phyloP scores from a whole-genome alignment of 2,113 vertebrate species.

The Dasypus novemcinctus region DNA sequence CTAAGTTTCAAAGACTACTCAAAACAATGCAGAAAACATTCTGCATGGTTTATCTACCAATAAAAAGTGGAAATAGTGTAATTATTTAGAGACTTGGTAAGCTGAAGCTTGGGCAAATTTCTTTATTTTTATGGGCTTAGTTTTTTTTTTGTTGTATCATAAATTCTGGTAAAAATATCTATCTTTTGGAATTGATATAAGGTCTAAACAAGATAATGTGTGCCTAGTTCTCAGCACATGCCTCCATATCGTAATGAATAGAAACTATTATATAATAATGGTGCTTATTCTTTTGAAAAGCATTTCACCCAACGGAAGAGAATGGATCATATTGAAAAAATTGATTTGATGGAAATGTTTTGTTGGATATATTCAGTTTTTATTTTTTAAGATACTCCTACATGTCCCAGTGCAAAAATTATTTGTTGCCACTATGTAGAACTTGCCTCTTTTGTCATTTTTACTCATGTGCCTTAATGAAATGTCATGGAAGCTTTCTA shows the following conservation, averaged over 20 bases:
- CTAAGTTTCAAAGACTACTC: not conserved
- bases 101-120: not conserved
- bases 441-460: conserved; percentile 45
- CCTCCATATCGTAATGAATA: not conserved
- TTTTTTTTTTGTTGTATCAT: not conserved
- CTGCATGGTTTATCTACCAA: not conserved
- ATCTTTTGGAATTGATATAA: not conserved
- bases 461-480: conserved; percentile 39
- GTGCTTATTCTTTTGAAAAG: not conserved
- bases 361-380: conserved; percentile 2
- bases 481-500: conserved; percentile 9
- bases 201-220: not conserved
- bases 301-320: not conserved
- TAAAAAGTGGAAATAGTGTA: not conserved
- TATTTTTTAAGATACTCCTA: not conserved
- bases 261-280: not conserved
- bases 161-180: not conserved
- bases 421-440: conserved; percentile 24
- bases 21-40: not conserved
- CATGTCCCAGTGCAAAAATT: not conserved
- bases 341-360: not conserved
- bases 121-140: not conserved
- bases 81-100: not conserved
- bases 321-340: conserved; percentile 25
- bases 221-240: not conserved